Conservation (phyloP, 2,888 invertebrate species). For the Stenodera caucasica region DNA sequence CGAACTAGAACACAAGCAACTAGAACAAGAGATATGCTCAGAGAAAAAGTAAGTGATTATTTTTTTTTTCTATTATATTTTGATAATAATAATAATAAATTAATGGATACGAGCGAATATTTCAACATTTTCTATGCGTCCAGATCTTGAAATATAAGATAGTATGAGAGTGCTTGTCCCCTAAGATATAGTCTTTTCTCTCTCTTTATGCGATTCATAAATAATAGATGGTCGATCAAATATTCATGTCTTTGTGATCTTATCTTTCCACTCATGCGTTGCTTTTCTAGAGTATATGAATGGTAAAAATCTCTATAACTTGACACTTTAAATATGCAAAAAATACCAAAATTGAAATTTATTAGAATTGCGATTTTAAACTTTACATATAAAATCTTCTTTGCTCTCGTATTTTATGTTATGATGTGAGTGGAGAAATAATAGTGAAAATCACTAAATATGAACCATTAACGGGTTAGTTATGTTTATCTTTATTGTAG, state of each 20-base stretch:
- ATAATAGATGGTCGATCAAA: conserved; percentile 41
- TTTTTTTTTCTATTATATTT: neutral
- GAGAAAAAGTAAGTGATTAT: conserved; percentile 76
- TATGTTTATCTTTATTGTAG: neutral
- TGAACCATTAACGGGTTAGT: conserved; percentile 2
- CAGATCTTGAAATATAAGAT: conserved; percentile 39
- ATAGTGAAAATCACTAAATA: conserved; percentile 5
- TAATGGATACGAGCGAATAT: conserved; percentile 30
- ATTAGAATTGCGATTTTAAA: conserved; percentile 16
- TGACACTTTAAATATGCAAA: conserved; percentile 22
- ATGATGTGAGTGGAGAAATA: neutral
- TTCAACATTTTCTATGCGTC: conserved; percentile 27
- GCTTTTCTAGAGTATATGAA: conserved; percentile 12
- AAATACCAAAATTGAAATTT: conserved; percentile 15
- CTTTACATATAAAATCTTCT: neutral
- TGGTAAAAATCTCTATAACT: conserved; percentile 7
- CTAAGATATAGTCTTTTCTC: conserved; percentile 38
- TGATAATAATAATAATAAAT: too few species aligned
- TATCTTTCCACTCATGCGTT: conserved; percentile 23
- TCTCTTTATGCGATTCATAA: conserved; percentile 26
- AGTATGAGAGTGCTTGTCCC: conserved; percentile 29
- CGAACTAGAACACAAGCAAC: conserved; percentile 85
- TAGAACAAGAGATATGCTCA: conserved; percentile 82
- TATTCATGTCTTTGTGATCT: conserved; percentile 43
- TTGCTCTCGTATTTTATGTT: neutral